Base-by-base conservation (phyloP, 2,113 vertebrate species). In the Pangasianodon hypophthalmus region DNA sequence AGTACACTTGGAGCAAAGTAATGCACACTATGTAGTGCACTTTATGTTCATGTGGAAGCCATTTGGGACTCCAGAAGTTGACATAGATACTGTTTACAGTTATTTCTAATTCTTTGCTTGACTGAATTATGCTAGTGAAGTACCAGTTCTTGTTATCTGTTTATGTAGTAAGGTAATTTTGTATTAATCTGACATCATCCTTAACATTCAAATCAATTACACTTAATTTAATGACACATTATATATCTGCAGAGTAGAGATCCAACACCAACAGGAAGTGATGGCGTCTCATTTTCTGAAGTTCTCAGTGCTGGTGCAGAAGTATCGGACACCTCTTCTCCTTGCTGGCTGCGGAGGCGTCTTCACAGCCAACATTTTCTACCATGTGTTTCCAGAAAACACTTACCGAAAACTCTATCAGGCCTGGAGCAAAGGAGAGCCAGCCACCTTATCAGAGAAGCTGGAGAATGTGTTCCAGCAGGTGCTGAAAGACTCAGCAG, bases 401-500 rank as follows among this genome's bases (percentile, higher is more conserved):
- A 95, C 96, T 0, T 96, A 97, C 92, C 96, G 87, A 29, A 95
- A 95, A 91, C 81, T 98, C 21, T 97, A 98, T 46, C 97, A 99
- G 91, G 96, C 97, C 92, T 99, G 97, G 97, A 90, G 92, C 73
- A 94, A 94, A 88, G 97, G 97, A 86, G 93, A 95, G 86, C 97
- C 96, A 0, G 95, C 94, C 32, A 85, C 88, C 0, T 96, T 97
- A 90, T 94, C 96, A 0, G 94, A 96, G 41, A 94, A 93, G 60
- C 94, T 97, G 10, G 90, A 91, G 86, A 75, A 80, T 0, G 82
- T 97, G 86, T 98, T 98, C 94, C 95, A 94, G 64, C 94, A 97
- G 89, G 97, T 98, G 37, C 92, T 98, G 3, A 92, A 94, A 62
- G 98, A 99, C 84, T 93, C 90, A 3, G 88, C 85, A 0, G 85